Evolutionary conservation across 2,113 vertebrate genomes (phyloP), one percentile per base, ranked within the genome.

Genomic region (Coptodon bakossiorum): DNA sequence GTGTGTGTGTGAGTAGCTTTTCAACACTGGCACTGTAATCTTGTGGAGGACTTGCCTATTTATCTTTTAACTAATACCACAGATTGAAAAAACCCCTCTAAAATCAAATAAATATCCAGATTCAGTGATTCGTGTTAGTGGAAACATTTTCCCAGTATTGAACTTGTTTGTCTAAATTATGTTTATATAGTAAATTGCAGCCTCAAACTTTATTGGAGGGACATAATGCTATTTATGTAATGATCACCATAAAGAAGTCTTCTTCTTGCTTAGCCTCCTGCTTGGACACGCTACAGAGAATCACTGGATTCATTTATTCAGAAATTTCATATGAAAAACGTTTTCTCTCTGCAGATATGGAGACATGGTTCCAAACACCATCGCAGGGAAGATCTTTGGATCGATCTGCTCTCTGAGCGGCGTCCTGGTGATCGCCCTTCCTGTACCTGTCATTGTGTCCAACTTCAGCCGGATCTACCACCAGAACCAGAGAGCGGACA

Each of bases 401-500:
- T 96, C 95, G 7, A 96, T 96, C 88, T 96, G 95, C 61, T 96
- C 95, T 0, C 91, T 96, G 1, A 96, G 95, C 9, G 94, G 95
- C n/a, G 95, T 95, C 13, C 89, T 96, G 91, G 95, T 96, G 12
- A 96, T 96, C 56, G 95, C 95, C 2, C 93, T 96, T 52, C 95
- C 95, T 0, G 95, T 96, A 9, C 95, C 95, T 0, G 95, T 95
- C 91, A 96, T 96, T 17, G 95, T 96, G 50, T 96, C 95, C 87
- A 96, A 96, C 90, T 96, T 96, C 92, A 96, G 95, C 81, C 94
- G 94, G 1, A 96, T 96, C 91, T 96, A 96, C 91, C 95, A 96
- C 92, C 95, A 96, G 88, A 96, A 96, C 93, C 95, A 96, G 89
- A 27, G 95, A 13, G 91, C 95, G 0, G 95, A 96, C 94, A 96